A percentile compares a stretch with the other conserved stretches of the same genome.
These are phyloP conservation scores for Trichoplusia ni DNA, from an alignment of 1,140 invertebrate genomes.

Conservation along the genomic window DNA sequence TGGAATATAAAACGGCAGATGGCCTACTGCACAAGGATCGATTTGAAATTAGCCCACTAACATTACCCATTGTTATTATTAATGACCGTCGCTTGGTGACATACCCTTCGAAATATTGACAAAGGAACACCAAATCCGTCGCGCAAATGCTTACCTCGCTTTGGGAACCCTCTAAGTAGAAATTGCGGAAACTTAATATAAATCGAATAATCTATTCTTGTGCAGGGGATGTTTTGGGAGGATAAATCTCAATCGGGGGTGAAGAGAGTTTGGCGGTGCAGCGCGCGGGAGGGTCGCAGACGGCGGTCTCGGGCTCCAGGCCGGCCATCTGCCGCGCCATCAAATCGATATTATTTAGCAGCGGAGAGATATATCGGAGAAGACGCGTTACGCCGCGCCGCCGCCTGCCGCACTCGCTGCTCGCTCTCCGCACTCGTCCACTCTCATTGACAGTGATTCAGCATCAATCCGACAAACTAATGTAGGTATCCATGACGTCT, in stretches of 20 bases:
- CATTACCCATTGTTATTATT: conserved; percentile 71
- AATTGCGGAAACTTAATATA: conserved; percentile 80
- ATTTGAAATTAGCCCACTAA: conserved; percentile 58
- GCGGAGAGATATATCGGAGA: conserved; percentile 44
- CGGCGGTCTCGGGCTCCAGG: conserved; percentile 54
- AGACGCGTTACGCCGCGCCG: background rate
- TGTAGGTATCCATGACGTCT: background rate
- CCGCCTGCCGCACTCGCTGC: background rate
- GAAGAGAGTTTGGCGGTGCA: conserved; percentile 57
- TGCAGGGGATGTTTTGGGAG: conserved; percentile 70
- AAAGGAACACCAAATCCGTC: conserved; percentile 62
- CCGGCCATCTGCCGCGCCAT: conserved; percentile 74
- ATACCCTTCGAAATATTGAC: conserved; percentile 74
- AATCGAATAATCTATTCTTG: conserved; percentile 76
- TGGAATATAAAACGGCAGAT: conserved; percentile 65
- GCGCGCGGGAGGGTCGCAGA: conserved; percentile 66
- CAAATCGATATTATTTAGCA: conserved; percentile 78
- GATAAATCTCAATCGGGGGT: conserved; percentile 77
- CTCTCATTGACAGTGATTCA: background rate
- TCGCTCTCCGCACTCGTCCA: background rate
- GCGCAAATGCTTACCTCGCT: conserved; percentile 56
- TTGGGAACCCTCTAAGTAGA: conserved; percentile 70
- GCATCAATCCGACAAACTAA: background rate
- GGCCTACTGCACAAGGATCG: conserved; percentile 50
- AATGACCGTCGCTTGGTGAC: conserved; percentile 64